A percentile compares a stretch with the other conserved stretches of the same genome.
These are phyloP conservation scores for Phalacrocorax aristotelis DNA, from an alignment of 2,113 vertebrate species.

Conservation along the genomic window DNA sequence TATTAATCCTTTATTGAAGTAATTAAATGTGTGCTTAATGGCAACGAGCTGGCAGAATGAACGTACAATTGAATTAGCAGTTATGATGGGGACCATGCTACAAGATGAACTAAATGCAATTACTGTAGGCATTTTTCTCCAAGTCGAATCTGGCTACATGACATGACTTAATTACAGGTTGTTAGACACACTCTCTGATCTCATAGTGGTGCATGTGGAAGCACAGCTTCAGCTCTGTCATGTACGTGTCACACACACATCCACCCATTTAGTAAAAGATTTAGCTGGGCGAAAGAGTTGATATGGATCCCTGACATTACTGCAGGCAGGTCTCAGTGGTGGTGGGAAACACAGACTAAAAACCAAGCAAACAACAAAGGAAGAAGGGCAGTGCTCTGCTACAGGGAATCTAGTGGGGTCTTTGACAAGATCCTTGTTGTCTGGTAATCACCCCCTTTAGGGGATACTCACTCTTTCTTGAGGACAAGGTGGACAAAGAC, in stretches of 20 bases:
- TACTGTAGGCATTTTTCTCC: slow-evolving; percentile 85
- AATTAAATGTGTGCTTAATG: slow-evolving; percentile 98
- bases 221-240: not conserved
- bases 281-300: not conserved
- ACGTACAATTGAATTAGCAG: slow-evolving; percentile 95
- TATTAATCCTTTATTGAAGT: slow-evolving; percentile 98
- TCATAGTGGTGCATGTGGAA: slow-evolving; percentile 30
- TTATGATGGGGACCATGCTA: slow-evolving; percentile 91
- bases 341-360: not conserved
- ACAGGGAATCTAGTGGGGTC: not conserved
- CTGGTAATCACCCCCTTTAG: not conserved
- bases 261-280: not conserved
- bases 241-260: not conserved
- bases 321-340: not conserved
- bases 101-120: slow-evolving; percentile 98
- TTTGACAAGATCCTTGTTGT: not conserved
- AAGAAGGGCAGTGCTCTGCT: not conserved
- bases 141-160: slow-evolving; percentile 81
- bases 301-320: not conserved
- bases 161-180: slow-evolving; percentile 95
- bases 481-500: not conserved
- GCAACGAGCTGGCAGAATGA: slow-evolving; percentile 92
- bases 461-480: not conserved
- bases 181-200: slow-evolving; percentile 86
- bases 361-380: not conserved